Evolutionary conservation across 2,888 invertebrate species (phyloP).

Genomic region (Suillia variegata): DNA sequence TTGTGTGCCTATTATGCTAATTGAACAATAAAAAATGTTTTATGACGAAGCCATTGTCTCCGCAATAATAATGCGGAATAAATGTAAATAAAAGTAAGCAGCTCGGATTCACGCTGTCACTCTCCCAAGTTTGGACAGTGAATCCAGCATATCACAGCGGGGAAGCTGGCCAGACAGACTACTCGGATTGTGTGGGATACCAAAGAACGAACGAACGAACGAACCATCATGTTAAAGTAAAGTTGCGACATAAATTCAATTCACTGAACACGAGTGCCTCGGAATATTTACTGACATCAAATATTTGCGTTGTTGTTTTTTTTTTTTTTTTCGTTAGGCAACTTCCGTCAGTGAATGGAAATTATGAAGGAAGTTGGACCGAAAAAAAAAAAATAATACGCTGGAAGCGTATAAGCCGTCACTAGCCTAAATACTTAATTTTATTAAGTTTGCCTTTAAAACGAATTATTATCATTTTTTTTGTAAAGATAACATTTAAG

Average conservation of each 20-base stretch:
- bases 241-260: slow-evolving; percentile 3
- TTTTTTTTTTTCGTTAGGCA: no score
- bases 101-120: slow-evolving; percentile 17
- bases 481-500: no score
- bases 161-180: no score
- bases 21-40: slow-evolving; percentile 50
- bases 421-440: no score
- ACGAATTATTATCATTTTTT: no score
- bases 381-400: no score
- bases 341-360: no score
- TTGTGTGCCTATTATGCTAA: slow-evolving; percentile 53
- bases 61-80: slow-evolving; percentile 22
- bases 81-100: slow-evolving; percentile 27
- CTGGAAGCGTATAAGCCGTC: no score
- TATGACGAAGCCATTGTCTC: slow-evolving; percentile 21
- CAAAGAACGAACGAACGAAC: background rate
- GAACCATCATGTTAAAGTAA: background rate
- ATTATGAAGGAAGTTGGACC: no score
- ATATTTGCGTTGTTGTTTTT: background rate
- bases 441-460: no score
- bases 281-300: background rate
- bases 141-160: no score
- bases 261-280: background rate
- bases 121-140: background rate
- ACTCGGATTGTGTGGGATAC: background rate